These are phyloP conservation scores for Felis chaus DNA, from an alignment of 2,113 vertebrate genomes.

Conservation along the genomic window DNA sequence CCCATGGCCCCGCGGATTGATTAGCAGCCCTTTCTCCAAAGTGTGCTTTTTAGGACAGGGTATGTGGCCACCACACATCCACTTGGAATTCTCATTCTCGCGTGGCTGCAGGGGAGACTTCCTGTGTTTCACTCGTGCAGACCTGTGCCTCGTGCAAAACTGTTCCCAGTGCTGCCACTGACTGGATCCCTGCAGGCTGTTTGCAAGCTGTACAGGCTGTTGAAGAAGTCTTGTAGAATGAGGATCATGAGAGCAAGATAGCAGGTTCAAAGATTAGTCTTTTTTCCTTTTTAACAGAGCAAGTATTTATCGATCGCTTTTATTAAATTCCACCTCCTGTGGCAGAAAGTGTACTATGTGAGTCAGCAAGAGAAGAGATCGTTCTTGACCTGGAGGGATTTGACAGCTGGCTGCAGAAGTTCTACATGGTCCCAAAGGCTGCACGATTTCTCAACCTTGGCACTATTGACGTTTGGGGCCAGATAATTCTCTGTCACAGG, in stretches of 20 bases:
- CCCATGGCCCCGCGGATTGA: too few relatives aligned
- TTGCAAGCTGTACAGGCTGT: neutral
- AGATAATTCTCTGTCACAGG: rapidly evolving
- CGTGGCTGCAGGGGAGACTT: too few relatives aligned
- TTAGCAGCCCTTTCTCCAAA: neutral
- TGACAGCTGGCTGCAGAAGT: neutral
- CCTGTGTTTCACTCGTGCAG: neutral
- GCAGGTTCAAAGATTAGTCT: neutral
- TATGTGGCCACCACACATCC: too few relatives aligned
- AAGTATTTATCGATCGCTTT: neutral
- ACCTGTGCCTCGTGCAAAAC: neutral
- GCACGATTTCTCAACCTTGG: neutral
- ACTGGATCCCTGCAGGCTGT: neutral
- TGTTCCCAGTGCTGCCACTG: neutral
- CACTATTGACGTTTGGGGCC: neutral
- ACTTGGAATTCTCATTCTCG: too few relatives aligned
- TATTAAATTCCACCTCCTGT: neutral
- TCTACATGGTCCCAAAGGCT: neutral
- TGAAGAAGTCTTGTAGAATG: neutral
- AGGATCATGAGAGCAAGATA: neutral
- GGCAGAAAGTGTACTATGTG: neutral
- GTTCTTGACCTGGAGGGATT: neutral
- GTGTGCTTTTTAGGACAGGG: neutral
- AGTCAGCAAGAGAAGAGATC: neutral
- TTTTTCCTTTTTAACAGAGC: neutral